These are phyloP conservation scores for Catagonus wagneri DNA, from an alignment of 2,113 vertebrate species.

Conservation along the genomic window DNA sequence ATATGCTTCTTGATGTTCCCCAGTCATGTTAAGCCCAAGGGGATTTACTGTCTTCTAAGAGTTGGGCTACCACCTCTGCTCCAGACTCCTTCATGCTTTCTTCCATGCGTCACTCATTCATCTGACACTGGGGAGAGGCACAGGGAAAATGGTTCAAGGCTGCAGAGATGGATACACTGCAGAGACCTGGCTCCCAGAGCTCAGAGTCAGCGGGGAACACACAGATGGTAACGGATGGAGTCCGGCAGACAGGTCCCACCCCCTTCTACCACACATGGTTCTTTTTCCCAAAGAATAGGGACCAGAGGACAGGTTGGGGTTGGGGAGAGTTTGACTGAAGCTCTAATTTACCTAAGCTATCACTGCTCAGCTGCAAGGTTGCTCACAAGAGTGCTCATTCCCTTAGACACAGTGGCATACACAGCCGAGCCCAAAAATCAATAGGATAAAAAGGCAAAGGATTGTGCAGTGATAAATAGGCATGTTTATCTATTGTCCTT, in stretches of 20 bases:
- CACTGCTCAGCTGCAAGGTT: neutral
- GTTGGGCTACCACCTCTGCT: neutral
- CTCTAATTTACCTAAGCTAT: neutral
- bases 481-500: neutral
- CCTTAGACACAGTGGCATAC: neutral
- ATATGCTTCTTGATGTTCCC: neutral
- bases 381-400: neutral
- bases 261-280: neutral
- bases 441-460: neutral
- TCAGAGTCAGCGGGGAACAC: neutral
- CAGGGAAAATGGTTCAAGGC: neutral
- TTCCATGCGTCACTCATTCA: neutral
- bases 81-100: neutral
- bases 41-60: neutral
- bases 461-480: neutral
- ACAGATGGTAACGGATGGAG: neutral
- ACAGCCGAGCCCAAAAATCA: neutral
- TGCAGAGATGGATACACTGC: neutral
- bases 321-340: neutral
- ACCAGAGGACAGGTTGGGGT: neutral
- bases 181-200: neutral
- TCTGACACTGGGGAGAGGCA: neutral
- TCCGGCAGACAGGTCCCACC: neutral
- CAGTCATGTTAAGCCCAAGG: neutral
- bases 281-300: neutral